Conservation (phyloP, 2,888 invertebrate species). For the Leucophora obtusa region DNA sequence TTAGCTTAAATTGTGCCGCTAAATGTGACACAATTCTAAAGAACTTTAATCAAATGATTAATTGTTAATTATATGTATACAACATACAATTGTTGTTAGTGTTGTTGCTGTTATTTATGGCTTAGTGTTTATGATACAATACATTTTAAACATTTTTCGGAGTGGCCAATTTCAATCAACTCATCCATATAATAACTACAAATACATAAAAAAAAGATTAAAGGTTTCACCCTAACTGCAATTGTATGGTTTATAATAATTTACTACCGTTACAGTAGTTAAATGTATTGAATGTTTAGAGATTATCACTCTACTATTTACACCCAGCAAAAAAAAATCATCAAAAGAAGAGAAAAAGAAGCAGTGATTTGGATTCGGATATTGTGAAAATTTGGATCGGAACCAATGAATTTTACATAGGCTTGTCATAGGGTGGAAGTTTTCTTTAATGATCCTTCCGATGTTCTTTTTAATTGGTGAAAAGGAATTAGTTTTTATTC, state of each 20-base stretch:
- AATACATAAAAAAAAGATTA: background rate
- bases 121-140: background rate
- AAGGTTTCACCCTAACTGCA: slow-evolving; percentile 45
- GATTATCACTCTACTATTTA: background rate
- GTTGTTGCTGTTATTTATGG: background rate
- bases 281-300: background rate
- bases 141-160: background rate
- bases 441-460: too few species aligned
- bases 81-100: background rate
- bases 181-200: background rate
- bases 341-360: too few species aligned
- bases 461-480: too few species aligned
- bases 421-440: too few species aligned
- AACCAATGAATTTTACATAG: too few species aligned
- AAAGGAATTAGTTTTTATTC: too few species aligned
- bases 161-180: slow-evolving; percentile 21
- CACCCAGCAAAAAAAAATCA: too few species aligned
- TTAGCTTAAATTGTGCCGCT: slow-evolving; percentile 37
- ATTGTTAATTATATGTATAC: slow-evolving; percentile 28
- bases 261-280: slow-evolving; percentile 33
- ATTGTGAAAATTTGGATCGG: too few species aligned
- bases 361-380: too few species aligned
- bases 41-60: slow-evolving; percentile 48
- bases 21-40: slow-evolving; percentile 36
- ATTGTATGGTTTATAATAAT: slow-evolving; percentile 42